phyloP scores from a whole-genome alignment of 2,888 invertebrate genomes.

The Zeuzera pyrina region DNA sequence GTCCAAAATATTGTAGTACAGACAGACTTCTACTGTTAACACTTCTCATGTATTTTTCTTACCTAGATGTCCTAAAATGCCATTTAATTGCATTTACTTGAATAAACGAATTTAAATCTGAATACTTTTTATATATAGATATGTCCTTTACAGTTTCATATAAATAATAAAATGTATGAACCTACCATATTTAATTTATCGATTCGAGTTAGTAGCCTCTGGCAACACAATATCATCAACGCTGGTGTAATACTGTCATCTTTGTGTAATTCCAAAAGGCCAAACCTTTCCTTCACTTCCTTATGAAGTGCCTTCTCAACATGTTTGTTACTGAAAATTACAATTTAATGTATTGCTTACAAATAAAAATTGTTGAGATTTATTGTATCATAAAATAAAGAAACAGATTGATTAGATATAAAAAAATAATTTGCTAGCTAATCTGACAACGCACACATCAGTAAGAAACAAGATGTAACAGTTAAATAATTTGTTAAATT shows the following conservation, averaged over 20 bases:
- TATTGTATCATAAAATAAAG: background rate
- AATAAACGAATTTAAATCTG: too few species aligned
- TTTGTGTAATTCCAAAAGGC: constrained; percentile 83
- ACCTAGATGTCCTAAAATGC: too few species aligned
- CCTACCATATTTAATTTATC: constrained; percentile 44
- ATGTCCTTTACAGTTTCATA: too few species aligned
- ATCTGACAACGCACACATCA: background rate
- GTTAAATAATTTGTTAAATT: background rate
- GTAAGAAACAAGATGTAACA: background rate
- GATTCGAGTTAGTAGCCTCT: constrained; percentile 74
- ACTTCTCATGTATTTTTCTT: too few species aligned
- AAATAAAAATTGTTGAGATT: background rate
- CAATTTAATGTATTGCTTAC: too few species aligned
- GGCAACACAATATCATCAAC: constrained; percentile 90
- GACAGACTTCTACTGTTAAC: too few species aligned
- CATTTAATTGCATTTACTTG: too few species aligned
- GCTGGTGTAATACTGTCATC: constrained; percentile 93
- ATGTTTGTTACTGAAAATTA: constrained; percentile 78
- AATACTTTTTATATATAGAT: too few species aligned
- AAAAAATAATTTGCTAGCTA: background rate
- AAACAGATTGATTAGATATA: background rate
- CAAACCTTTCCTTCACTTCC: constrained; percentile 77
- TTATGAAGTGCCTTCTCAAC: constrained; percentile 82
- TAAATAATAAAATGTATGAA: constrained; percentile 2
- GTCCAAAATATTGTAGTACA: too few species aligned